Percentiles rank a stretch among this genome's conserved stretches.
These are phyloP conservation scores for Drosophila lacteicornis DNA, from an alignment of 1,140 invertebrate species.

Conservation along the genomic window DNA sequence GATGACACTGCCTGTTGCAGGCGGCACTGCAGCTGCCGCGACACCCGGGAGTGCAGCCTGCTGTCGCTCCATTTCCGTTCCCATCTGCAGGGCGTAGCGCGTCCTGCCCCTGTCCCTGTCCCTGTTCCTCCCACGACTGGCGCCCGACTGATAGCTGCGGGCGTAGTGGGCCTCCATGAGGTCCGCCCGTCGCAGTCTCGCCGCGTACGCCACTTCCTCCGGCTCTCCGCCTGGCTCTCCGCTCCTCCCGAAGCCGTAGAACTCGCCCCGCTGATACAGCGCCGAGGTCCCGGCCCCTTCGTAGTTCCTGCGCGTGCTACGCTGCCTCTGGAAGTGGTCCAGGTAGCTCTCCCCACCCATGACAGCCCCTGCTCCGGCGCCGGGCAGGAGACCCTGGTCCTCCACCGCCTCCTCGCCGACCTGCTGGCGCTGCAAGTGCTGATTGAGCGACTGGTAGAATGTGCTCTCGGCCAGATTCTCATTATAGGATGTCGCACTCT, in stretches of 20 bases:
- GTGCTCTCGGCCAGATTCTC: conserved; percentile 81
- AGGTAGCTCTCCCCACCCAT: conserved; percentile 73
- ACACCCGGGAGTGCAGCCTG: conserved; percentile 18
- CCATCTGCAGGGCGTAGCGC: neutral
- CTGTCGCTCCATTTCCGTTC: conserved; percentile 28
- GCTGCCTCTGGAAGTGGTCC: conserved; percentile 74
- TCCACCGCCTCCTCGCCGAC: conserved; percentile 13
- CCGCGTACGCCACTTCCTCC: conserved; percentile 36
- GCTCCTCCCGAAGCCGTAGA: conserved; percentile 60
- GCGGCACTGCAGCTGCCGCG: conserved; percentile 33
- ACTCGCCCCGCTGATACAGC: conserved; percentile 43
- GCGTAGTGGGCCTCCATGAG: conserved; percentile 69
- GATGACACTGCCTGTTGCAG: conserved; percentile 46
- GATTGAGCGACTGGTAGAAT: conserved; percentile 84
- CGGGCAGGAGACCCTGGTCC: conserved; percentile 21
- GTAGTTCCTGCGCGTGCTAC: conserved; percentile 49
- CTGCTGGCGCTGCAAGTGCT: conserved; percentile 77
- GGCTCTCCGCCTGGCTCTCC: conserved; percentile 4
- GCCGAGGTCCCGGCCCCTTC: conserved; percentile 27
- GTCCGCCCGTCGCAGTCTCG: conserved; percentile 60
- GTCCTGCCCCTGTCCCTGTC: conserved; percentile 15
- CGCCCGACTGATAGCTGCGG: conserved; percentile 53
- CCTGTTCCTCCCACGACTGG: conserved; percentile 3
- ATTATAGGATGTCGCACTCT: conserved; percentile 63
- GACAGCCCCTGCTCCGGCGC: neutral